These are phyloP conservation scores for Charaxes varanes DNA, from an alignment of 1,140 invertebrate species.

Conservation along the genomic window DNA sequence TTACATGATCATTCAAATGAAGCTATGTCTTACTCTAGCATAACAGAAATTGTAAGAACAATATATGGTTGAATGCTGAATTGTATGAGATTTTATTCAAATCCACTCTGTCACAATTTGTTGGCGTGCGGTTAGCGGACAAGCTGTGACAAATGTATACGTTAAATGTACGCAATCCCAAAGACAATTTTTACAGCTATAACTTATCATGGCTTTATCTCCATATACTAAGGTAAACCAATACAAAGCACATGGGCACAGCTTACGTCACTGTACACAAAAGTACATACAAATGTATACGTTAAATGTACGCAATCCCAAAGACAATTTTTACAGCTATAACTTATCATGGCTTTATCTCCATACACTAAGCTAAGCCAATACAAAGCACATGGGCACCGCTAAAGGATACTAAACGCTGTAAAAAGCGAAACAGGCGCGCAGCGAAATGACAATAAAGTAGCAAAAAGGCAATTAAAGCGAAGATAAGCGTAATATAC, in stretches of 20 bases:
- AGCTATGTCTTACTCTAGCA: too few relatives aligned
- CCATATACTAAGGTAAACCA: slow-evolving; percentile 5
- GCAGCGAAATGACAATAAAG: slow-evolving; percentile 20
- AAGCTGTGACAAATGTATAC: too few relatives aligned
- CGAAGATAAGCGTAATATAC: slow-evolving; percentile 26
- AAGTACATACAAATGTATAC: too few relatives aligned
- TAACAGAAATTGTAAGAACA: too few relatives aligned
- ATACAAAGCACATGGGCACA: slow-evolving; percentile 4
- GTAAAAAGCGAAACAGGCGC: slow-evolving; percentile 16
- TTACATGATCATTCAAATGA: too few relatives aligned
- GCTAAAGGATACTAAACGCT: slow-evolving; percentile 7
- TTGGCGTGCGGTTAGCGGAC: too few relatives aligned
- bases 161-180: too few relatives aligned
- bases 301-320: too few relatives aligned
- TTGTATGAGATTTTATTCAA: too few relatives aligned
- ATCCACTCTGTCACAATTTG: too few relatives aligned
- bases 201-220: slow-evolving; percentile 1
- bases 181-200: not conserved
- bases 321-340: not conserved
- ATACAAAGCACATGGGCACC: slow-evolving; percentile 4
- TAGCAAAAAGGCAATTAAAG: slow-evolving; percentile 26
- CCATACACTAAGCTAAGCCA: slow-evolving; percentile 5
- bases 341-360: slow-evolving; percentile 1
- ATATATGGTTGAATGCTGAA: too few relatives aligned
- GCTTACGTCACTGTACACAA: too few relatives aligned